Evolutionary conservation across 2,797 vertebrate species (phyloP).

Genomic region (Threskiornis aethiopicus): DNA sequence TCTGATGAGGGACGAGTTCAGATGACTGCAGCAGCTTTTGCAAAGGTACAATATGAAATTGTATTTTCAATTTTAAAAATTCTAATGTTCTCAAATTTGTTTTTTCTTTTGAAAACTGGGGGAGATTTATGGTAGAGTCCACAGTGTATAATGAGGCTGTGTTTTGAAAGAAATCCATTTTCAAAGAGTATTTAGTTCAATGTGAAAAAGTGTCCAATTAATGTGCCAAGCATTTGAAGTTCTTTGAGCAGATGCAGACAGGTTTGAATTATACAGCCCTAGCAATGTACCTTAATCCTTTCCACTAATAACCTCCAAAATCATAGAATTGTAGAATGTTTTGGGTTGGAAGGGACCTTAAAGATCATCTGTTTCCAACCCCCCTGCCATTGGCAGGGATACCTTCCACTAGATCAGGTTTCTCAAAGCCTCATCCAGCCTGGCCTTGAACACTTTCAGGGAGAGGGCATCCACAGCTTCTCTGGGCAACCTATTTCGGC

Average conservation of each 20-base stretch:
- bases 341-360: not conserved
- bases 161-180: not conserved
- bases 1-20: slow-evolving; percentile 90
- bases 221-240: not conserved
- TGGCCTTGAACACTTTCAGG: not conserved
- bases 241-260: not conserved
- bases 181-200: not conserved
- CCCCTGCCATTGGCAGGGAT: not conserved
- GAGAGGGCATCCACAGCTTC: not conserved
- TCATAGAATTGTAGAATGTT: not conserved
- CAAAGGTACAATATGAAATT: slow-evolving; percentile 77
- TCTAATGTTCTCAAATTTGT: not conserved
- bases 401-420: not conserved
- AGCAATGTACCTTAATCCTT: not conserved
- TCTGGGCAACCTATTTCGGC: not conserved
- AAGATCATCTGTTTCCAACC: not conserved
- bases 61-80: not conserved
- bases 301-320: not conserved
- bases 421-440: not conserved
- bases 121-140: not conserved
- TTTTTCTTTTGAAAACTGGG: not conserved
- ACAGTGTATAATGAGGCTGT: not conserved
- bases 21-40: slow-evolving; percentile 91
- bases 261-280: not conserved
- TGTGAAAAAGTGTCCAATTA: not conserved